phyloP scores from a whole-genome alignment of 2,797 vertebrate species.

The Thamnophis elegans region DNA sequence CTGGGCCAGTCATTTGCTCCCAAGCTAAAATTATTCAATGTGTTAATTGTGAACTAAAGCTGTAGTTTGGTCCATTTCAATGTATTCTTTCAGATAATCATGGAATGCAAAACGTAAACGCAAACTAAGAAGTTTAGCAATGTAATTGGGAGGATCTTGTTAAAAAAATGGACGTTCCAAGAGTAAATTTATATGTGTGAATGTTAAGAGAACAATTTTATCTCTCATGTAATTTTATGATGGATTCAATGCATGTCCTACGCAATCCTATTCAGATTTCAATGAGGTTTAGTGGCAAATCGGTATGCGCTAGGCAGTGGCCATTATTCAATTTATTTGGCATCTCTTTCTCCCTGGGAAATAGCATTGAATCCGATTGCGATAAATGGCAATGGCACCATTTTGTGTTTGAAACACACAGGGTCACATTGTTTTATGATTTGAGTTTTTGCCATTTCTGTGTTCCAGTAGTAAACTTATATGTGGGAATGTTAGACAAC shows the following conservation, averaged over 20 bases:
- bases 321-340: too few relatives aligned
- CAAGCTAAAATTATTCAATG: neutral
- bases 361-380: too few relatives aligned
- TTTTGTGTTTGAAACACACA: neutral
- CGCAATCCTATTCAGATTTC: neutral
- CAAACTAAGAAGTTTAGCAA: neutral
- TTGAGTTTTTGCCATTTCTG: neutral
- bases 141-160: neutral
- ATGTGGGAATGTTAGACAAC: constrained; percentile 1
- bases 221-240: neutral
- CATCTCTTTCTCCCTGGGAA: neutral
- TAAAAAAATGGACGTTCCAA: constrained; percentile 10
- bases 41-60: neutral
- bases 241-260: neutral
- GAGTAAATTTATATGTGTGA: neutral
- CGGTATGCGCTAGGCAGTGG: neutral
- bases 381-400: neutral
- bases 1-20: neutral
- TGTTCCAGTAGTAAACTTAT: neutral
- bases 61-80: neutral
- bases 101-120: neutral
- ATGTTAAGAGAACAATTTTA: neutral
- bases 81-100: neutral
- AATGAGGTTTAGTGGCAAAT: neutral
- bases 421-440: neutral